These are phyloP conservation scores for Drosophila anceps DNA, from an alignment of 2,888 invertebrate species.

Conservation along the genomic window DNA sequence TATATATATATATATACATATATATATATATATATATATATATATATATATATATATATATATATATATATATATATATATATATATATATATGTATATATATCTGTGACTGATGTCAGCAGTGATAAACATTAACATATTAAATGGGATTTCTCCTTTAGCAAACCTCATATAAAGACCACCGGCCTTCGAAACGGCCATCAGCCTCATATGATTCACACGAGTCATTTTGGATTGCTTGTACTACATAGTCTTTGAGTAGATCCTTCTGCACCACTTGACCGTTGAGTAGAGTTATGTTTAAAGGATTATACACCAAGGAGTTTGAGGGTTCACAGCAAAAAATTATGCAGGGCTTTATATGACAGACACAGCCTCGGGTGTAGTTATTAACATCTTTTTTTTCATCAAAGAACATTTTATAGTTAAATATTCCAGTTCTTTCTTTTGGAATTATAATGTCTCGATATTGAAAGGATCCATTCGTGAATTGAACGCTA, in stretches of 20 bases:
- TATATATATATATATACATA: no score
- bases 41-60: no score
- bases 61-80: no score
- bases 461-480: constrained; percentile 58
- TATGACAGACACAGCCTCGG: constrained; percentile 71
- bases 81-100: no score
- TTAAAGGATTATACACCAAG: not conserved
- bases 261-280: not conserved
- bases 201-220: no score
- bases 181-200: no score
- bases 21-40: no score
- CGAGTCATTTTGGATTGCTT: not conserved
- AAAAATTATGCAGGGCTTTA: constrained; percentile 76
- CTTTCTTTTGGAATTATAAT: constrained; percentile 49
- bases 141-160: not conserved
- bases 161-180: constrained; percentile 40
- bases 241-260: constrained; percentile 6
- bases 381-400: not conserved
- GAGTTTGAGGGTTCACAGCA: constrained; percentile 54
- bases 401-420: not conserved
- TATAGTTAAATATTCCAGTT: constrained; percentile 41
- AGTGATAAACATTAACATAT: no score
- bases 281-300: constrained; percentile 11
- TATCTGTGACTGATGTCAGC: no score
- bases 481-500: constrained; percentile 38